A percentile compares a stretch with the other conserved stretches of the same genome.
phyloP scores from a whole-genome alignment of 2,888 invertebrate genomes.

The Sesia bembeciformis region DNA sequence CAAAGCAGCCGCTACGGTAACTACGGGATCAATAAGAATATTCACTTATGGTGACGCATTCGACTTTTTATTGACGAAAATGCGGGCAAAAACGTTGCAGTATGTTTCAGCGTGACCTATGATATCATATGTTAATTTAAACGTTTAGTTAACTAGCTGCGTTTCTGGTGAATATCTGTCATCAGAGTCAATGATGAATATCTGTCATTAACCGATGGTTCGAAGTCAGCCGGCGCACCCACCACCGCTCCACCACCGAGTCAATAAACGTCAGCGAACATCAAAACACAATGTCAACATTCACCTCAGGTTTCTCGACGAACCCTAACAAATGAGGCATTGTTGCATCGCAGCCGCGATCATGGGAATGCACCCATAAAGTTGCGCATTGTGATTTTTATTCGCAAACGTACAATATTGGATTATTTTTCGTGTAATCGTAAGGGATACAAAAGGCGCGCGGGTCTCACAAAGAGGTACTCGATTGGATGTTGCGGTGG shows the following conservation, averaged over 20 bases:
- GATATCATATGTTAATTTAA: neutral
- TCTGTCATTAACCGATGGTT: neutral
- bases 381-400: constrained; percentile 56
- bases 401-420: constrained; percentile 32
- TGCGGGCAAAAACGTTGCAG: neutral
- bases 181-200: neutral
- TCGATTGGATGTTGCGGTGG: constrained; percentile 18
- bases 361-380: constrained; percentile 56
- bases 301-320: constrained; percentile 41
- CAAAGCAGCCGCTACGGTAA: constrained; percentile 5
- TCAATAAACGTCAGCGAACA: constrained; percentile 12
- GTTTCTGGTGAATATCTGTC: neutral
- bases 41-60: neutral
- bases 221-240: neutral
- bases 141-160: neutral
- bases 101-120: neutral
- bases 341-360: constrained; percentile 41
- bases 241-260: neutral
- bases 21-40: neutral
- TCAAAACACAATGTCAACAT: constrained; percentile 16
- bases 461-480: constrained; percentile 19
- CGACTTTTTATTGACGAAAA: neutral
- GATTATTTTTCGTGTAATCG: constrained; percentile 17
- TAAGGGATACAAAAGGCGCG: constrained; percentile 38
- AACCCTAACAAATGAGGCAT: constrained; percentile 64